phyloP scores from a whole-genome alignment of 2,888 invertebrate genomes.

The Lepetodrilus schrolli region DNA sequence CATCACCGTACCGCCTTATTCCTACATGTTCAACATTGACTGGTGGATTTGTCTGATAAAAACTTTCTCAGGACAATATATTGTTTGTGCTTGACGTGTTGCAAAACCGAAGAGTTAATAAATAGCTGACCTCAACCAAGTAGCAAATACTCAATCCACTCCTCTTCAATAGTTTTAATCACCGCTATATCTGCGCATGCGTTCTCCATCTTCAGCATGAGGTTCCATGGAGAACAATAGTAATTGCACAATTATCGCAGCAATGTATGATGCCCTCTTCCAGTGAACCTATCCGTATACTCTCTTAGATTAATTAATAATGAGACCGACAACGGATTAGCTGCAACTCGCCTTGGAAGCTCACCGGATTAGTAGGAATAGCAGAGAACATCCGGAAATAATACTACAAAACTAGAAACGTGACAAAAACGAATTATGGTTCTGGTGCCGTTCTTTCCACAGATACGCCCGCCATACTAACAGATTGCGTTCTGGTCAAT shows the following conservation, averaged over 20 bases:
- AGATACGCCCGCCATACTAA: neutral
- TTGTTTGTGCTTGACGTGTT: too few relatives aligned
- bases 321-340: slow-evolving; percentile 17
- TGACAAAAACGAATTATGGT: neutral
- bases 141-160: neutral
- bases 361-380: neutral
- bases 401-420: neutral
- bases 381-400: slow-evolving; percentile 1
- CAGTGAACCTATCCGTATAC: neutral
- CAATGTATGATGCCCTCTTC: neutral
- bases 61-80: too few relatives aligned
- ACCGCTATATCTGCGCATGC: too few relatives aligned
- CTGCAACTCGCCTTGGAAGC: neutral
- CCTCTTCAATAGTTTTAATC: neutral
- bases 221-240: neutral
- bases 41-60: too few relatives aligned
- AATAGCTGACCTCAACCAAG: neutral
- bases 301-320: slow-evolving; percentile 16
- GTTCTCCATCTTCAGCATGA: too few relatives aligned
- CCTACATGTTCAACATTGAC: too few relatives aligned
- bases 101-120: too few relatives aligned
- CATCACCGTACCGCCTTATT: too few relatives aligned
- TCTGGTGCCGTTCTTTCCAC: neutral
- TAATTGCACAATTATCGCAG: slow-evolving; percentile 20
- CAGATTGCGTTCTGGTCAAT: neutral